Conservation (phyloP, 2,797 vertebrate species). For the Periparus ater region DNA sequence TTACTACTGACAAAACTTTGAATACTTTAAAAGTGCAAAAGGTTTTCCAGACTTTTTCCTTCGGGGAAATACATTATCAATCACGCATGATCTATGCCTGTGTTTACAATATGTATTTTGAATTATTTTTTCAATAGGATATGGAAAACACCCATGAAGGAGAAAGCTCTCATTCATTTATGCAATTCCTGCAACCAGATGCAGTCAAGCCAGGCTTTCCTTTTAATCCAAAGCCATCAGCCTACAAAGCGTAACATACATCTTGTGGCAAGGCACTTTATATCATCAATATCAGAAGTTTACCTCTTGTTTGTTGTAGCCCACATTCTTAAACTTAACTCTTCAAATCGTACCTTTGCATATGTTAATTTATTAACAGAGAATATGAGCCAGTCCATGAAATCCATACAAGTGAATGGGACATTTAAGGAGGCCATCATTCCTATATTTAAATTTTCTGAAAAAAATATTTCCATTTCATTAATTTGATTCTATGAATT, state of each 20-base stretch:
- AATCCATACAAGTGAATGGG: neutral
- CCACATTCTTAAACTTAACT: neutral
- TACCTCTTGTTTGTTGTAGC: neutral
- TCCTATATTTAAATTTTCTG: neutral
- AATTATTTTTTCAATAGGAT: neutral
- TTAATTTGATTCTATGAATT: neutral
- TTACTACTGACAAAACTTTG: neutral
- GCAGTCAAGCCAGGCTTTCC: neutral
- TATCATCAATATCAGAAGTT: neutral
- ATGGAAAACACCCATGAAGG: neutral
- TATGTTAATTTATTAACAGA: neutral
- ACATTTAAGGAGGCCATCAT: neutral
- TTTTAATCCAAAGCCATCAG: neutral
- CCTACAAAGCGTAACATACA: neutral
- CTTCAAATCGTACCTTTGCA: neutral
- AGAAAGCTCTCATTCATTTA: neutral
- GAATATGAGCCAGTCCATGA: neutral
- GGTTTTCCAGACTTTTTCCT: neutral
- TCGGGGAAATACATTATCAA: neutral
- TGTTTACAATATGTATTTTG: neutral
- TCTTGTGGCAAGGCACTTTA: neutral
- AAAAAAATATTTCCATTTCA: neutral
- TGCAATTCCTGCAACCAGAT: neutral
- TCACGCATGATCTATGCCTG: neutral
- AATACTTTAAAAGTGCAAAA: neutral